phyloP scores from a whole-genome alignment of 2,888 invertebrate genomes.

The Cephus runcator region DNA sequence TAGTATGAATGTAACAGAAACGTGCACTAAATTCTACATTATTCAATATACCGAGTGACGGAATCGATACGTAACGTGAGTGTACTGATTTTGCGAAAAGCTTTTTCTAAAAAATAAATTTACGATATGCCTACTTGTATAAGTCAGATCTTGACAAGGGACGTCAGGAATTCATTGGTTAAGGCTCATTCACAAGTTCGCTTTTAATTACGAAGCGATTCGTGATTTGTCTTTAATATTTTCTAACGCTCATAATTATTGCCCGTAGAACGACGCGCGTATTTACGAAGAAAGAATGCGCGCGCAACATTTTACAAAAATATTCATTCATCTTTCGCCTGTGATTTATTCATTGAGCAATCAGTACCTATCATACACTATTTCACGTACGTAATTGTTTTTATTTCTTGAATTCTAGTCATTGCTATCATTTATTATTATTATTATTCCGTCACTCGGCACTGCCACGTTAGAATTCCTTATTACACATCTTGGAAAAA shows the following conservation, averaged over 20 bases:
- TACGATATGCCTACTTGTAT: background rate
- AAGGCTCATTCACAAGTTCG: background rate
- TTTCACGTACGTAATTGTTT: background rate
- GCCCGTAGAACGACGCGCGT: constrained; percentile 5
- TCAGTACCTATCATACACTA: background rate
- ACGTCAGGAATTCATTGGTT: background rate
- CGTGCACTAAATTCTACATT: background rate
- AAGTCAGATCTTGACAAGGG: constrained; percentile 1
- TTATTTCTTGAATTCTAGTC: background rate
- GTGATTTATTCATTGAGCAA: constrained; percentile 18
- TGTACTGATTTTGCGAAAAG: background rate
- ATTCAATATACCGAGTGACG: background rate
- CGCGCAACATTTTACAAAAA: constrained; percentile 27
- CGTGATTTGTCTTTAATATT: background rate
- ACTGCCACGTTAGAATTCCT: background rate
- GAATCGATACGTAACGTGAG: background rate
- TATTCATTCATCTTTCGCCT: constrained; percentile 22
- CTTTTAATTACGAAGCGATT: background rate
- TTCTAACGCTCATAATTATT: constrained; percentile 14
- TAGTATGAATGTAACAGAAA: background rate
- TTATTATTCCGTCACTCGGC: background rate
- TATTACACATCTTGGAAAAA: background rate
- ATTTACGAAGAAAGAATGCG: background rate
- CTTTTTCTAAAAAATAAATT: constrained; percentile 1
- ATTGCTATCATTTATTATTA: background rate